phyloP scores from a whole-genome alignment of 2,113 vertebrate species.

The Dasypus novemcinctus region DNA sequence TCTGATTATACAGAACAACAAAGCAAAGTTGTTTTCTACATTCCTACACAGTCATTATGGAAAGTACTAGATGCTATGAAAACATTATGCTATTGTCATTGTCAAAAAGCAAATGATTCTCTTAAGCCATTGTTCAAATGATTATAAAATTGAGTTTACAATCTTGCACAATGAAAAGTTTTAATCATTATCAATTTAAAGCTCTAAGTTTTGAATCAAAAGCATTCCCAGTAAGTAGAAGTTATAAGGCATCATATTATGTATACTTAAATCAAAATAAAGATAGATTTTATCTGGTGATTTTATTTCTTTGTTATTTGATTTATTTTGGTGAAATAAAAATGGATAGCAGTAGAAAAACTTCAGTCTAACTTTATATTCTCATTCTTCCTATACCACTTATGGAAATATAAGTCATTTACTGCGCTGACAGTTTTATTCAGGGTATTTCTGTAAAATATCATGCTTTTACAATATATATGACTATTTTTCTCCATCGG shows the following conservation, averaged over 20 bases:
- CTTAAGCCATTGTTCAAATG: background rate
- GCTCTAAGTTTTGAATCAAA: rapidly evolving
- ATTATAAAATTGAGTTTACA: background rate
- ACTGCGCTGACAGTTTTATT: background rate
- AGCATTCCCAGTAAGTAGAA: background rate
- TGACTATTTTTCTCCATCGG: background rate
- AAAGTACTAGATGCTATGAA: slow-evolving; percentile 6
- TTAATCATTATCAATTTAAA: background rate
- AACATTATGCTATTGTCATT: background rate
- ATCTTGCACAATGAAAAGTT: background rate
- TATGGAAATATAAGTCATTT: background rate
- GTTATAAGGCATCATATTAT: background rate
- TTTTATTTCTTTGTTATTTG: slow-evolving; percentile 19
- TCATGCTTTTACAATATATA: background rate
- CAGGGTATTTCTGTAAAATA: background rate
- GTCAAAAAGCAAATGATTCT: background rate
- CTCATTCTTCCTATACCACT: background rate
- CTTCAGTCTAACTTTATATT: background rate
- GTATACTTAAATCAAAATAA: background rate
- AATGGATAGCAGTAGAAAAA: background rate
- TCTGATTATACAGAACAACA: background rate
- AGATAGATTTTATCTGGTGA: background rate
- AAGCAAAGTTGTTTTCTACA: background rate
- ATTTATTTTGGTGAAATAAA: background rate
- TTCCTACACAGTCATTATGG: background rate